Percentiles rank a stretch among this genome's conserved stretches.
Evolutionary conservation across 2,113 vertebrate species (phyloP).

Genomic region (Camelus bactrianus): DNA sequence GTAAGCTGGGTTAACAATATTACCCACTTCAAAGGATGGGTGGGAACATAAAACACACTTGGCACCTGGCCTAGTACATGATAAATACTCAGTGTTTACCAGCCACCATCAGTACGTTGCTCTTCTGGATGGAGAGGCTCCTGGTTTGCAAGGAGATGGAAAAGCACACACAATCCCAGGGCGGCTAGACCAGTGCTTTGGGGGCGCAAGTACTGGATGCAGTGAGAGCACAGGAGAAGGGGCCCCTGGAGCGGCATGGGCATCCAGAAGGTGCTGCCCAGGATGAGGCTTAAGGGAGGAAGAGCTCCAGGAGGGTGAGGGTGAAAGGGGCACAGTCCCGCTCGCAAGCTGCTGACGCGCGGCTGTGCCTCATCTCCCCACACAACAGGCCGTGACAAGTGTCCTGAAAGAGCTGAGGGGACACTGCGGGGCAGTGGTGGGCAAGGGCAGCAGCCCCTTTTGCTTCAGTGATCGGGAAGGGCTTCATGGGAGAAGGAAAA

Average conservation of each 20-base stretch:
- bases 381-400: fast-evolving
- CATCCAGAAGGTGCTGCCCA: neutral
- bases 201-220: neutral
- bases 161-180: neutral
- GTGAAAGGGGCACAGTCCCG: neutral
- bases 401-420: neutral
- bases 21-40: neutral
- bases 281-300: neutral
- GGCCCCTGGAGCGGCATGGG: neutral
- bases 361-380: neutral
- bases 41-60: neutral
- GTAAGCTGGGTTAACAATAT: neutral
- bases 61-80: neutral
- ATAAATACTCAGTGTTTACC: no score
- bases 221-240: neutral
- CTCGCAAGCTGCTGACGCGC: neutral
- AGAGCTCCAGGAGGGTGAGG: neutral
- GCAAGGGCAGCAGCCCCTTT: neutral
- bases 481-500: neutral
- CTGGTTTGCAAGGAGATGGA: neutral
- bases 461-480: neutral
- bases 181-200: neutral
- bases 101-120: neutral
- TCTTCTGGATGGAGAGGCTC: neutral
- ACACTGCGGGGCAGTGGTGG: fast-evolving